Conservation (phyloP, 1,140 invertebrate genomes). For the Procambarus virginalis region DNA sequence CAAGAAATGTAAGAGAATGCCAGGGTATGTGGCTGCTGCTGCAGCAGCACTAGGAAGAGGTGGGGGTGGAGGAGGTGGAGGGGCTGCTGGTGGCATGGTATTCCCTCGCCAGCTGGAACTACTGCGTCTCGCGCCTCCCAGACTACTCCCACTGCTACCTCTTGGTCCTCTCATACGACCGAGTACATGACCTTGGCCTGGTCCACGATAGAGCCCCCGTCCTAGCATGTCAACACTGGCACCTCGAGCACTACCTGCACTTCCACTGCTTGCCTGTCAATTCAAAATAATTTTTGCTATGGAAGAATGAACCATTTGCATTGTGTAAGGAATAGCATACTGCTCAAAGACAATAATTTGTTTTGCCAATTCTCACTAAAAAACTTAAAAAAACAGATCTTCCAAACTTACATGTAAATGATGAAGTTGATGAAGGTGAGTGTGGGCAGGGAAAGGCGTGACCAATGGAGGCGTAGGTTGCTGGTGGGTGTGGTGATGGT, state of each 20-base stretch:
- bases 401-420: slow-evolving; percentile 58
- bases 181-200: slow-evolving; percentile 54
- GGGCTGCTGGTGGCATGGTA: slow-evolving; percentile 51
- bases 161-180: slow-evolving; percentile 60
- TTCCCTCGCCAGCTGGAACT: slow-evolving; percentile 64
- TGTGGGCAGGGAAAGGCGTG: slow-evolving; percentile 59
- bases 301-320: background rate
- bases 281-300: background rate
- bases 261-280: slow-evolving; percentile 49
- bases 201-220: slow-evolving; percentile 55
- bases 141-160: slow-evolving; percentile 45
- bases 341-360: no score
- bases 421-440: slow-evolving; percentile 64
- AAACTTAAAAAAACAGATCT: background rate
- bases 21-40: slow-evolving; percentile 64
- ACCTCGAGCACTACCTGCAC: slow-evolving; percentile 42
- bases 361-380: no score
- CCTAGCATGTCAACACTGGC: slow-evolving; percentile 62
- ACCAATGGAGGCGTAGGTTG: slow-evolving; percentile 59
- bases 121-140: slow-evolving; percentile 47
- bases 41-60: slow-evolving; percentile 61
- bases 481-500: slow-evolving; percentile 58
- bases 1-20: slow-evolving; percentile 65
- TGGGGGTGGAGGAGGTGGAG: slow-evolving; percentile 56
- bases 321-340: background rate